phyloP scores from a whole-genome alignment of 2,797 vertebrate genomes.

The Rhodeus uyekii region DNA sequence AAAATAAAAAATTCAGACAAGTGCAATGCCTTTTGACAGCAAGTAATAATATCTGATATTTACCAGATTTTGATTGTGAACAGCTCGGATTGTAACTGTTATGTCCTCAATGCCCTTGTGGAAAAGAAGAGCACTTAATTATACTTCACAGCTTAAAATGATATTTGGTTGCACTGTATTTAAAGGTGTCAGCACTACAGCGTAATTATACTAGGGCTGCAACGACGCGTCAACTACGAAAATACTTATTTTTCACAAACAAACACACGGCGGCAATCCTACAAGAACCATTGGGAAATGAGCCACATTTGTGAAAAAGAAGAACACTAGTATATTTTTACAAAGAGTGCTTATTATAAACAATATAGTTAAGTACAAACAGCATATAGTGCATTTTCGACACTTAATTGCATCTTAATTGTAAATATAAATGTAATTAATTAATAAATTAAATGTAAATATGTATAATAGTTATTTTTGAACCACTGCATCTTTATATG shows the following conservation, averaged over 20 bases:
- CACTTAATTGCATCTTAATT: background rate
- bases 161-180: too few species aligned
- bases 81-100: background rate
- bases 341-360: background rate
- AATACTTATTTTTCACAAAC: conserved; percentile 2
- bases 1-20: background rate
- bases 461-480: background rate
- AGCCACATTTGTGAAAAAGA: background rate
- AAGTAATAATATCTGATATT: background rate
- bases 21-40: background rate
- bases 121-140: background rate
- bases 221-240: too few species aligned
- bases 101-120: background rate
- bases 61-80: background rate
- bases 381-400: background rate
- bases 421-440: too few species aligned
- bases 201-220: too few species aligned
- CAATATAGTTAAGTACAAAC: background rate
- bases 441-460: too few species aligned
- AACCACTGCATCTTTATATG: background rate
- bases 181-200: too few species aligned
- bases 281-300: background rate
- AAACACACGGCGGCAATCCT: background rate
- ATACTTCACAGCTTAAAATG: background rate
- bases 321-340: background rate